Evolutionary conservation across 2,888 invertebrate genomes (phyloP).

Genomic region (Nymphalis urticae): DNA sequence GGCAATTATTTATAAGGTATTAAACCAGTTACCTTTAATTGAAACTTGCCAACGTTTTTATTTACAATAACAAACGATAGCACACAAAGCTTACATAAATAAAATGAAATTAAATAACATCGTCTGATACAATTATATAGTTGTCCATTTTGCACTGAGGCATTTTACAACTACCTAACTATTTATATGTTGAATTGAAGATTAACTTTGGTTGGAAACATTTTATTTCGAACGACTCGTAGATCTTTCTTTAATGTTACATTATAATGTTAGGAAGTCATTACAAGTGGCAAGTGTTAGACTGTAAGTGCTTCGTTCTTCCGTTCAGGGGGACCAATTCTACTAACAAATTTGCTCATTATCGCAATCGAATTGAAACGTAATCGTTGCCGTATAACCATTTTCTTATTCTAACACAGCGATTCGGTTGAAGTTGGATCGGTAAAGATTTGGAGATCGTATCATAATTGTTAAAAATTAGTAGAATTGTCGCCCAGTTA

Average conservation of each 20-base stretch:
- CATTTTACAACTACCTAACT: neutral
- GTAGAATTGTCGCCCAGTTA: no score
- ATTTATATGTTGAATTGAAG: no score
- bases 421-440: no score
- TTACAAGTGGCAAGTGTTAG: neutral
- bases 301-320: neutral
- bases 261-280: slow-evolving; percentile 5
- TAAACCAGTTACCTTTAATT: slow-evolving; percentile 3
- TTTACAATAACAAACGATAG: neutral
- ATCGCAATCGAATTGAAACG: no score
- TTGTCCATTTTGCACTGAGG: neutral
- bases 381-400: no score
- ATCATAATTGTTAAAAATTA: no score
- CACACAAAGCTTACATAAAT: slow-evolving; percentile 3
- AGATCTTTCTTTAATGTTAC: neutral
- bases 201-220: no score
- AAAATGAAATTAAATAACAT: neutral
- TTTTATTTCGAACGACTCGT: neutral
- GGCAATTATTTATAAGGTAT: neutral
- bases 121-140: neutral
- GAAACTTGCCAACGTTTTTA: neutral
- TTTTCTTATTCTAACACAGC: no score
- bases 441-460: no score
- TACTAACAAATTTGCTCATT: no score
- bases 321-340: neutral